A percentile compares a stretch with the other conserved stretches of the same genome.
These are phyloP conservation scores for Seriola quinqueradiata DNA, from an alignment of 2,113 vertebrate species.

Conservation along the genomic window DNA sequence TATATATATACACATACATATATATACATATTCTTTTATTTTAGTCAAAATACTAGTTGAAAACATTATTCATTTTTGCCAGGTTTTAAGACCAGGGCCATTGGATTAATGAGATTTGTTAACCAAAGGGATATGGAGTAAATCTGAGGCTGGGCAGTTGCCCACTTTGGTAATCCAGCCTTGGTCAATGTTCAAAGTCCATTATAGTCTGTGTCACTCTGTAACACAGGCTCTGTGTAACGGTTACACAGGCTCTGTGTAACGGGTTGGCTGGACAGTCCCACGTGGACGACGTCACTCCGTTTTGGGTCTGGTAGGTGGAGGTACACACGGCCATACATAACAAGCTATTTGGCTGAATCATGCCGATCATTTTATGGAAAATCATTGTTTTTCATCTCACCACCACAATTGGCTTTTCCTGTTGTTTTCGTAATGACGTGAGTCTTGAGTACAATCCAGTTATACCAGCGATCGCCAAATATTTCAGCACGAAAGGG, in stretches of 20 bases:
- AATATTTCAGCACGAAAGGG: slow-evolving; percentile 92
- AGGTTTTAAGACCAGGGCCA: too few species aligned
- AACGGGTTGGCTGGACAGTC: not conserved
- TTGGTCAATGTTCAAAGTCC: not conserved
- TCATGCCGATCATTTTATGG: slow-evolving; percentile 24
- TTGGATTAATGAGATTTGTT: too few species aligned
- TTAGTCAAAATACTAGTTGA: too few species aligned
- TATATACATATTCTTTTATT: too few species aligned
- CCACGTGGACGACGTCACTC: slow-evolving; percentile 8
- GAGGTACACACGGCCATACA: not conserved
- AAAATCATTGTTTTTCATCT: not conserved
- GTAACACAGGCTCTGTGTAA: too few species aligned
- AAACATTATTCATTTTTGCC: too few species aligned
- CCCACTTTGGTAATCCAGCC: not conserved
- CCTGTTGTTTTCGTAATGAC: not conserved
- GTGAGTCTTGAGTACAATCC: rapidly evolving
- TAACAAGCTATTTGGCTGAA: not conserved
- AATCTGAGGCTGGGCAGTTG: not conserved
- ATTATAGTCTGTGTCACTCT: not conserved
- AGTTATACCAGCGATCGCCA: slow-evolving; percentile 75
- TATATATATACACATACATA: too few species aligned
- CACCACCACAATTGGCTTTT: not conserved
- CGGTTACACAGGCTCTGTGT: not conserved
- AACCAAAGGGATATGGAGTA: too few species aligned
- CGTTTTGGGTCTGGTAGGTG: not conserved